Evolutionary conservation across 2,797 vertebrate genomes (phyloP), one percentile per base, ranked within the genome.

Genomic region (Sylvia borin): DNA sequence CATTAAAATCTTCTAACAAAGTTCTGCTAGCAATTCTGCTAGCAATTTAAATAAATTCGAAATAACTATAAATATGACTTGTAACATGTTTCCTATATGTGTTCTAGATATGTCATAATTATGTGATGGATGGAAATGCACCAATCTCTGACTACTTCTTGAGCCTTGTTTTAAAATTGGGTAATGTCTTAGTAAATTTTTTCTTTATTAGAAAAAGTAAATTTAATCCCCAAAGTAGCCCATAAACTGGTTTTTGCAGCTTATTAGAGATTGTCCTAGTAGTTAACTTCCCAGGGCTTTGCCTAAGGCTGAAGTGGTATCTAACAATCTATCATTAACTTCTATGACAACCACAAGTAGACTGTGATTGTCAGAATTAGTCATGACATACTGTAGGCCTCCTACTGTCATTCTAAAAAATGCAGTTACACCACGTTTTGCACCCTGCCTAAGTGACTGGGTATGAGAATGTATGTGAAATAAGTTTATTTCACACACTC

Each of bases 241-340:
- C 67, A 57, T 82, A 85, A 95, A 89, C 31, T 84, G 72, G 0
- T 42, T 79, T 96, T 93, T 92, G 61, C 81, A 77, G 68, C 83
- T 96, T 97, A 93, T 95, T 96, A 96, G 92, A 96, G 6, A 36
- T 53, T 89, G 92, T 53, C 50, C 82, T 95, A 58, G 89, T 85
- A 93, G 94, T 86, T 90, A 93, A 90, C 73, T 89, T 94, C 96
- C 96, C 80, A 91, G 68, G 97, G 97, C 97, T 95, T 91, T 96
- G 97, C 96, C 95, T 92, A 71, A 32, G 93, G 97, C 93, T 82
- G 82, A 77, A 91, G 85, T 24, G 42, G 86, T 95, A 88, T 97
- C 82, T 85, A 92, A 88, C 53, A 91, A 84, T 94, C 88, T 95
- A 87, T 97, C 95, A 95, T 97, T 96, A 97, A 90, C 87, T 95